These are phyloP conservation scores for Andricus quercusramuli DNA, from an alignment of 2,888 invertebrate genomes.

Conservation along the genomic window DNA sequence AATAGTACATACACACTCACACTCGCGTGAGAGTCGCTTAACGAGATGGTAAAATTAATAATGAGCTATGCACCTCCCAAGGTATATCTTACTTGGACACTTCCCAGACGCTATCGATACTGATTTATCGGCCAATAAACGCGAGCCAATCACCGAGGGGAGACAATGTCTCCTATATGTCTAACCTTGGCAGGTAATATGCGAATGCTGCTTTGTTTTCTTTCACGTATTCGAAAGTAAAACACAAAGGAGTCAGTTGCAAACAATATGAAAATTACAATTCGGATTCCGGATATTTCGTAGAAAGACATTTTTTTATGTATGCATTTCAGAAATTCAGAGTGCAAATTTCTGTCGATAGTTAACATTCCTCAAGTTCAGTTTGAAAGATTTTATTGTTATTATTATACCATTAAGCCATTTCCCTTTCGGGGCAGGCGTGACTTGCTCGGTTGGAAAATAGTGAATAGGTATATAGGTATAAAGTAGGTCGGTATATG, in stretches of 20 bases:
- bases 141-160: conserved; percentile 42
- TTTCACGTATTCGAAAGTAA: not conserved
- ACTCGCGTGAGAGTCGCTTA: conserved; percentile 44
- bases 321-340: not conserved
- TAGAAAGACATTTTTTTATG: not conserved
- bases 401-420: no score
- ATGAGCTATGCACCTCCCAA: conserved; percentile 57
- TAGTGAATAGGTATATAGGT: no score
- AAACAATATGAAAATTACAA: not conserved
- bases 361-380: not conserved
- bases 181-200: not conserved
- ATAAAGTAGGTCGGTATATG: no score
- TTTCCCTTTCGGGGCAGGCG: no score
- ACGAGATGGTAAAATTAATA: conserved; percentile 60
- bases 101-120: conserved; percentile 61
- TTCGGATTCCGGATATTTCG: not conserved
- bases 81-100: conserved; percentile 56
- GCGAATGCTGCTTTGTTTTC: conserved; percentile 26
- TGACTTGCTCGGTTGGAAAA: no score
- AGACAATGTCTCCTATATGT: conserved; percentile 32
- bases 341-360: not conserved
- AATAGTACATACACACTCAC: not conserved
- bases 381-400: no score
- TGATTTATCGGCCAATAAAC: conserved; percentile 67
- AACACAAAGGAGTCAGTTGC: not conserved